Base-by-base conservation (phyloP, 1,140 invertebrate genomes). In the Yoshiicerus persimilis region DNA sequence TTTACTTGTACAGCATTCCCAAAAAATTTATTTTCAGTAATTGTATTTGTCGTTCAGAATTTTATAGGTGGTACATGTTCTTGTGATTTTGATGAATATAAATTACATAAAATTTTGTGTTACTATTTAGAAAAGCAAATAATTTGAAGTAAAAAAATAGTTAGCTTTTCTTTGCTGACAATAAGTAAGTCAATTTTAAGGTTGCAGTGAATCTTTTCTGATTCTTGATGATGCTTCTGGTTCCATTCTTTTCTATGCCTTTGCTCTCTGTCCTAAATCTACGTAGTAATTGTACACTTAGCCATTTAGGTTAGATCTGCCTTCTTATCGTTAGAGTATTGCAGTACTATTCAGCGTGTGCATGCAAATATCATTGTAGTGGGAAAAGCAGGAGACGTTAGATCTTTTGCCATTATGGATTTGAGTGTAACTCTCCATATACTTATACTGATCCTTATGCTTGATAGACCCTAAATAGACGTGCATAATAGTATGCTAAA, bases 101-200 rank as follows among this genome's bases (percentile, higher is more conserved):
- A n/a, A n/a, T n/a, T n/a, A n/a, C n/a, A n/a, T n/a, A n/a, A n/a
- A n/a, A n/a, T n/a, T n/a, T n/a, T n/a, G n/a, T n/a, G n/a, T n/a
- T n/a, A n/a, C n/a, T n/a, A n/a, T n/a, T n/a, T n/a, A n/a, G n/a
- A n/a, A n/a, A n/a, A n/a, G n/a, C n/a, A n/a, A n/a, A n/a, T n/a
- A n/a, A n/a, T n/a, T n/a, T n/a, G n/a, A n/a, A n/a, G n/a, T n/a
- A n/a, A n/a, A n/a, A n/a, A n/a, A n/a, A 27, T 39, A 83, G 86
- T 87, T 87, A 41, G 84, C 41, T 87, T 77, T 39, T 84, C 77
- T 87, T 34, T 30, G n/a, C n/a, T n/a, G n/a, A n/a, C n/a, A n/a
- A n/a, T 64, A 20, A 84, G 87, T 80, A 77, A 41, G 86, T 83
- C 75, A 75, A 83, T 83, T 87, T 47, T 70, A 38, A n/a, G 23